phyloP scores from a whole-genome alignment of 2,797 vertebrate species.

The Neostethus bicornis region DNA sequence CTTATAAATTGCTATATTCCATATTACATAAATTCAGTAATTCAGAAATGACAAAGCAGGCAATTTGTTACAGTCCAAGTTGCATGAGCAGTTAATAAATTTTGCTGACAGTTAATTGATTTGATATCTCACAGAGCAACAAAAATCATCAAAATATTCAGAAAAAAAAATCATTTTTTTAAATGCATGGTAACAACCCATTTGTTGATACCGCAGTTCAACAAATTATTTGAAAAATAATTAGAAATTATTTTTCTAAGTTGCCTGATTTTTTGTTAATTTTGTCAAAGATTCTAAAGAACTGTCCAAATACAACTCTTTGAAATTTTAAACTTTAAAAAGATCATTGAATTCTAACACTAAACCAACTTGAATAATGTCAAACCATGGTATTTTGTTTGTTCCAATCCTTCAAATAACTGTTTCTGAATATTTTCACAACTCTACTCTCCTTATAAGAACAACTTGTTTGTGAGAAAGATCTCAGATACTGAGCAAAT shows the following conservation, averaged over 20 bases:
- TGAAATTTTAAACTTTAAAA: slow-evolving; percentile 1
- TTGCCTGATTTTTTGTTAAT: slow-evolving; percentile 17
- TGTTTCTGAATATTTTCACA: neutral
- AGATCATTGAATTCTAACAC: neutral
- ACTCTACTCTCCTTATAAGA: neutral
- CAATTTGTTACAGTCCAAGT: no score
- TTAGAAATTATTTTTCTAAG: neutral
- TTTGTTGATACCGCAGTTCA: neutral
- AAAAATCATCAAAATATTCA: neutral
- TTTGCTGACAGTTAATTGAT: neutral
- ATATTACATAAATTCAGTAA: no score
- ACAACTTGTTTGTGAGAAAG: neutral
- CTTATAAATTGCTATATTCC: neutral
- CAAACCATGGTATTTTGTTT: neutral
- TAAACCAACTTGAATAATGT: neutral
- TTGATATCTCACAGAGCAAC: neutral
- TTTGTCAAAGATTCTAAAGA: slow-evolving; percentile 5
- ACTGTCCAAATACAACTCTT: neutral
- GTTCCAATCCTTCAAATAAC: slow-evolving; percentile 1
- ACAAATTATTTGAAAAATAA: no score
- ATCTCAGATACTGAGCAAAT: neutral
- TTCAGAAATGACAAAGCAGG: neutral
- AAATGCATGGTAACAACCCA: neutral
- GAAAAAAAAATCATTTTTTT: neutral
- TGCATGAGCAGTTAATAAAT: neutral